Percentiles rank a stretch among this genome's conserved stretches.
Conservation (phyloP, 2,888 invertebrate species). For the Nemoura dubitans region DNA sequence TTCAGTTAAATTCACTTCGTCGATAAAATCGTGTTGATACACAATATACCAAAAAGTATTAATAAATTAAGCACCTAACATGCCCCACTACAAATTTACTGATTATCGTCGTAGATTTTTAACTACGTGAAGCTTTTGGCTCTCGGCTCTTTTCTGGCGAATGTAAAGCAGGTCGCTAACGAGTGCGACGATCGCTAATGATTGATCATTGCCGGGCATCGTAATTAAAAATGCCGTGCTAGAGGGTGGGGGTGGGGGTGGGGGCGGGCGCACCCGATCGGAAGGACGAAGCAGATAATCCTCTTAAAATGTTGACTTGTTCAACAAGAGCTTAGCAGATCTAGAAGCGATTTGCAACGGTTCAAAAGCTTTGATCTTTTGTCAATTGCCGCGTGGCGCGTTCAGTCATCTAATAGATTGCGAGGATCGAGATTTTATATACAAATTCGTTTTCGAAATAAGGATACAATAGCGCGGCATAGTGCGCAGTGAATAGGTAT, state of each 20-base stretch:
- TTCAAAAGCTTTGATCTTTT: slow-evolving; percentile 40
- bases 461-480: too few relatives aligned
- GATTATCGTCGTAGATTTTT: not conserved
- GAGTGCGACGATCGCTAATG: slow-evolving; percentile 19
- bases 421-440: not conserved
- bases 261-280: not conserved
- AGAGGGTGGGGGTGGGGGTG: slow-evolving; percentile 18
- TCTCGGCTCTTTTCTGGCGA: not conserved
- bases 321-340: slow-evolving; percentile 27
- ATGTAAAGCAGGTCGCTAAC: not conserved
- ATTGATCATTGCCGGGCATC: slow-evolving; percentile 34
- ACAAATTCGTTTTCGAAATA: not conserved
- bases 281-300: slow-evolving; percentile 17
- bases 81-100: not conserved
- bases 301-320: slow-evolving; percentile 28
- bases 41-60: too few relatives aligned
- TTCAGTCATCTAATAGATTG: not conserved
- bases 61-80: not conserved
- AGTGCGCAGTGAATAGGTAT: too few relatives aligned
- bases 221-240: slow-evolving; percentile 37
- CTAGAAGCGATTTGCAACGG: slow-evolving; percentile 24
- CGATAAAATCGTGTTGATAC: too few relatives aligned
- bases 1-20: too few relatives aligned
- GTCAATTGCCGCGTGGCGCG: slow-evolving; percentile 22
- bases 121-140: not conserved